Percentiles rank a stretch among this genome's conserved stretches.
phyloP scores from a whole-genome alignment of 2,113 vertebrate species.

The Micronycteris hirsuta region DNA sequence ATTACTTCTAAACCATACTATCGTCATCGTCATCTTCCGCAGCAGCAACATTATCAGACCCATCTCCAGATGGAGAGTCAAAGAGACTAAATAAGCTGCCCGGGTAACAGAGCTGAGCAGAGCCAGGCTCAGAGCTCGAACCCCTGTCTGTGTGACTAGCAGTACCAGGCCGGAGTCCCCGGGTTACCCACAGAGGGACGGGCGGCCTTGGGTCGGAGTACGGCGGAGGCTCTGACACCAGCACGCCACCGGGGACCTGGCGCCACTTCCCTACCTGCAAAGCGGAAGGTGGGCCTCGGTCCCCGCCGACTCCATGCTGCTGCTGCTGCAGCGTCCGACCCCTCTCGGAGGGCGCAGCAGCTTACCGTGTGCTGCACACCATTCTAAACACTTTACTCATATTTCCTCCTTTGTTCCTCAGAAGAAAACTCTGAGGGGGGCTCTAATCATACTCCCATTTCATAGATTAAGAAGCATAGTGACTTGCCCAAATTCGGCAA shows the following conservation, averaged over 20 bases:
- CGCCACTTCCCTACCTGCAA: neutral
- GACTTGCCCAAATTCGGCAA: neutral
- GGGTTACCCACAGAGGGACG: neutral
- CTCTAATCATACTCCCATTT: neutral
- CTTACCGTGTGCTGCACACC: neutral
- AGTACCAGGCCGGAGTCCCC: too few relatives aligned
- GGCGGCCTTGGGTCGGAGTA: neutral
- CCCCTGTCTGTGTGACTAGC: neutral
- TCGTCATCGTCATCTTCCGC: neutral
- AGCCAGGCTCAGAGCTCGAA: neutral
- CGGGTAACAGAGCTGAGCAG: neutral
- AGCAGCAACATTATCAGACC: too few relatives aligned
- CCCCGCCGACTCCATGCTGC: neutral
- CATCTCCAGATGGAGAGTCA: neutral
- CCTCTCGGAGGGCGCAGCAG: neutral
- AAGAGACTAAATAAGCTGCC: neutral
- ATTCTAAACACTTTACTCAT: neutral
- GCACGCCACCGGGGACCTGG: accelerated
- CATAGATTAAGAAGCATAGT: neutral
- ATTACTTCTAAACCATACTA: neutral
- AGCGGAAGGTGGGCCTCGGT: neutral
- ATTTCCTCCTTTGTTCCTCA: neutral
- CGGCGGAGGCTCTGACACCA: neutral
- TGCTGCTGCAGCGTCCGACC: neutral
- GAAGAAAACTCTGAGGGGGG: neutral